Percentiles rank a stretch among this genome's conserved stretches.
These are phyloP conservation scores for Calameuta pallipes DNA, from an alignment of 2,888 invertebrate species.

Conservation along the genomic window DNA sequence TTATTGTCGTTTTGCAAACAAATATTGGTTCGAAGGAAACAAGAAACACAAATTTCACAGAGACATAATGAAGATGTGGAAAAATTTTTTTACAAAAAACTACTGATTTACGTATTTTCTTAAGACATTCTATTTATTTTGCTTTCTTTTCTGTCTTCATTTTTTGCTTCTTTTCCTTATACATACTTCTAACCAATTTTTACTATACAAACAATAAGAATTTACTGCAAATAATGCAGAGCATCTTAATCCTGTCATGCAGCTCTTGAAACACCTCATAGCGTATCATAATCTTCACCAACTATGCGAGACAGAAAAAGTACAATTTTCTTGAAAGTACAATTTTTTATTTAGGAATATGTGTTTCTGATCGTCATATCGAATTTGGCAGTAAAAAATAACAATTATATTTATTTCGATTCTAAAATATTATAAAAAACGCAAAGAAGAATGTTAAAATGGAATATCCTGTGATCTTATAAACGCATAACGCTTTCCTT, in stretches of 20 bases:
- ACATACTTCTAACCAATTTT: neutral
- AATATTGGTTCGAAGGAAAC: neutral
- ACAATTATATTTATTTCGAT: neutral
- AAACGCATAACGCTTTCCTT: neutral
- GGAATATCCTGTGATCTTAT: neutral
- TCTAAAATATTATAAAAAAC: neutral
- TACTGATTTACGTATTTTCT: neutral
- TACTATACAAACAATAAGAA: neutral
- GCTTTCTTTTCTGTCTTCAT: neutral
- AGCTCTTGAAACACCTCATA: too few species aligned
- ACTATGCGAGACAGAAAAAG: neutral
- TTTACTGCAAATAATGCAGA: neutral
- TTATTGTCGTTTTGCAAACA: neutral
- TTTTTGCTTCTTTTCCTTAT: neutral
- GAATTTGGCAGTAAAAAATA: neutral
- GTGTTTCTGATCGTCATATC: neutral
- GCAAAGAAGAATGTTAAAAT: neutral
- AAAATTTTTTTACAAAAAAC: neutral
- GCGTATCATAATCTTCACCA: neutral
- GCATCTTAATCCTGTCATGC: neutral
- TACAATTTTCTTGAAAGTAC: neutral
- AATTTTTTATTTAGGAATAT: neutral
- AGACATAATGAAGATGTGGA: neutral
- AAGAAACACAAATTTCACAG: neutral
- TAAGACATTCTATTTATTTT: neutral